Conservation (phyloP, 2,888 invertebrate genomes). For the Lithophane socia region DNA sequence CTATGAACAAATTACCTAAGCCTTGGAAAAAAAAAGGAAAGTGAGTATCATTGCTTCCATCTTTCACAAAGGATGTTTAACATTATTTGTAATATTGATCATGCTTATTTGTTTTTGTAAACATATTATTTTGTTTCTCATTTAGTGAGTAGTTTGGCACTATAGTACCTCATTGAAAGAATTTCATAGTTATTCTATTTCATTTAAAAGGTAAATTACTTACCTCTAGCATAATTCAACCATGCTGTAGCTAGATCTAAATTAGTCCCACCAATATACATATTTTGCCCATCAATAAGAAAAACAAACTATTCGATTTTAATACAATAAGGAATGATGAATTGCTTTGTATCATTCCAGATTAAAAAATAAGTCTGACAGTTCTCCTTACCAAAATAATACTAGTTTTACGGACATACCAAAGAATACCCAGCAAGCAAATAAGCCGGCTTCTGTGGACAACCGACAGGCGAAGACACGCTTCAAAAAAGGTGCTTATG, state of each 20-base stretch:
- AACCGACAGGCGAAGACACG: conserved; percentile 82
- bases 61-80: not conserved
- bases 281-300: not conserved
- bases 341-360: conserved; percentile 73
- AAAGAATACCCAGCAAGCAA: conserved; percentile 75
- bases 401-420: conserved; percentile 87
- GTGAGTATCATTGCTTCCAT: conserved; percentile 75
- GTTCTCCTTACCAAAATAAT: conserved; percentile 79
- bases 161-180: not conserved
- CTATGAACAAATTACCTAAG: conserved; percentile 81
- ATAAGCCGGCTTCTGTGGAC: conserved; percentile 74
- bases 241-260: not conserved
- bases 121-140: not conserved
- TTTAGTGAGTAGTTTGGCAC: no score
- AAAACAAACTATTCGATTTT: not conserved
- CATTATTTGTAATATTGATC: not conserved
- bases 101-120: not conserved
- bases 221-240: not conserved
- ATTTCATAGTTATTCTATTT: not conserved
- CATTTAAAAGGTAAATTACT: not conserved
- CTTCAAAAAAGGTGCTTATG: conserved; percentile 91
- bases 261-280: no score
- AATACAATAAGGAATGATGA: not conserved
- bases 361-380: conserved; percentile 86
- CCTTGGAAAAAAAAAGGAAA: conserved; percentile 88